These are phyloP conservation scores for Augochlorella aurata DNA, from an alignment of 2,888 invertebrate species.

Conservation along the genomic window DNA sequence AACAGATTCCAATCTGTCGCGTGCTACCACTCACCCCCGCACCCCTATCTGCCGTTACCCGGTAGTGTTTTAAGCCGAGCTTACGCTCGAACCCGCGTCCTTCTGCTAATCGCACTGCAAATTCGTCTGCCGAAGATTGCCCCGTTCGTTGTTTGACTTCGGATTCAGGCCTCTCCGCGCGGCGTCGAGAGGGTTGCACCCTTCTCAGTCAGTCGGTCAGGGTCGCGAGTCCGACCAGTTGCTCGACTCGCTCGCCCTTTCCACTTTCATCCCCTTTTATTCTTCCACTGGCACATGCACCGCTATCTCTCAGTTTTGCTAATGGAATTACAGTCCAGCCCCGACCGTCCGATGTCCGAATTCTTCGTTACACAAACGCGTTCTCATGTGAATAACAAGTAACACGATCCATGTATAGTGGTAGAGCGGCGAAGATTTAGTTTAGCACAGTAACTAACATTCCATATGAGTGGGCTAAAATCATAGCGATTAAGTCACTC, in stretches of 20 bases:
- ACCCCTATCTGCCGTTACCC: background rate
- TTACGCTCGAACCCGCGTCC: slow-evolving; percentile 29
- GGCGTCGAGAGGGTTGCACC: background rate
- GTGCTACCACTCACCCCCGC: background rate
- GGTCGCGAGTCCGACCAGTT: background rate
- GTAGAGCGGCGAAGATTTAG: too few relatives aligned
- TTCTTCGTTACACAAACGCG: too few relatives aligned
- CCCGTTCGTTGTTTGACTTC: slow-evolving; percentile 47
- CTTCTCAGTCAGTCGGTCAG: background rate
- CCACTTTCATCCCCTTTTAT: slow-evolving; percentile 4
- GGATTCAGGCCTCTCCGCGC: slow-evolving; percentile 27
- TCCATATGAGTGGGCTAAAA: too few relatives aligned
- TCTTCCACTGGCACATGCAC: background rate
- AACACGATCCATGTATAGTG: too few relatives aligned
- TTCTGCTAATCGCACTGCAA: slow-evolving; percentile 37
- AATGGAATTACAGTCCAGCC: background rate
- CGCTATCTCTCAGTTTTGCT: background rate
- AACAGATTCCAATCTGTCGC: slow-evolving; percentile 62
- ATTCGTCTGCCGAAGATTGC: slow-evolving; percentile 32
- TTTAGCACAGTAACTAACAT: too few relatives aligned
- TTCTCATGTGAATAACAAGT: too few relatives aligned
- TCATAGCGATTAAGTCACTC: too few relatives aligned
- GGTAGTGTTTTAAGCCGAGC: slow-evolving; percentile 55
- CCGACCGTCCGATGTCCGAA: too few relatives aligned
- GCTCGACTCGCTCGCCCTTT: background rate